Evolutionary conservation across 2,113 vertebrate genomes (phyloP).

Genomic region (Gulo gulo): DNA sequence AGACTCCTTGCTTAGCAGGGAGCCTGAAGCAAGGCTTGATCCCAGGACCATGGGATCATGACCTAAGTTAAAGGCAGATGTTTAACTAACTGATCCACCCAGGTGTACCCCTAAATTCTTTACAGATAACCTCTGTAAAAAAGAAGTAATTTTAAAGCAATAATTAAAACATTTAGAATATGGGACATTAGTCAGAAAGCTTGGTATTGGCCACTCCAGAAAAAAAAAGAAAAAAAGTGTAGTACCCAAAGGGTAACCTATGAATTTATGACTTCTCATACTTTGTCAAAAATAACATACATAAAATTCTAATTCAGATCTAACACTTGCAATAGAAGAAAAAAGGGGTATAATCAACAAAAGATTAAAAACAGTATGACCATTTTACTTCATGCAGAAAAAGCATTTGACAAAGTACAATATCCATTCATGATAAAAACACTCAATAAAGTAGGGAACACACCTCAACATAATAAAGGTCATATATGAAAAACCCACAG

Average conservation of each 20-base stretch:
- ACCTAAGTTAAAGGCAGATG: background rate
- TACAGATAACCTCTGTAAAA: background rate
- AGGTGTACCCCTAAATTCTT: background rate
- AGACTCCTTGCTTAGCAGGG: background rate
- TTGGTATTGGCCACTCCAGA: background rate
- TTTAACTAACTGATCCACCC: background rate
- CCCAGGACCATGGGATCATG: background rate
- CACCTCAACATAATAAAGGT: background rate
- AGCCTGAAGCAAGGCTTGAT: background rate
- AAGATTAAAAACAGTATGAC: background rate
- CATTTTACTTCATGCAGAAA: background rate
- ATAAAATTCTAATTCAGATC: slow-evolving; percentile 34
- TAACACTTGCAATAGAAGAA: background rate
- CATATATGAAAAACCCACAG: background rate
- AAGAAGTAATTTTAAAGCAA: background rate
- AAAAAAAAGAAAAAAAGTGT: background rate
- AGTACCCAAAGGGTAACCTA: background rate
- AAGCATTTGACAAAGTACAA: background rate
- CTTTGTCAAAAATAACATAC: background rate
- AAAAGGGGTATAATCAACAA: background rate
- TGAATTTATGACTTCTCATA: background rate
- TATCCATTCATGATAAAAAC: background rate
- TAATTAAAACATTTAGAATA: slow-evolving; percentile 4
- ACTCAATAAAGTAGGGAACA: background rate
- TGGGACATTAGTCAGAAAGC: background rate